Conservation (phyloP, 2,888 invertebrate genomes). For the Leistus spinibarbis region DNA sequence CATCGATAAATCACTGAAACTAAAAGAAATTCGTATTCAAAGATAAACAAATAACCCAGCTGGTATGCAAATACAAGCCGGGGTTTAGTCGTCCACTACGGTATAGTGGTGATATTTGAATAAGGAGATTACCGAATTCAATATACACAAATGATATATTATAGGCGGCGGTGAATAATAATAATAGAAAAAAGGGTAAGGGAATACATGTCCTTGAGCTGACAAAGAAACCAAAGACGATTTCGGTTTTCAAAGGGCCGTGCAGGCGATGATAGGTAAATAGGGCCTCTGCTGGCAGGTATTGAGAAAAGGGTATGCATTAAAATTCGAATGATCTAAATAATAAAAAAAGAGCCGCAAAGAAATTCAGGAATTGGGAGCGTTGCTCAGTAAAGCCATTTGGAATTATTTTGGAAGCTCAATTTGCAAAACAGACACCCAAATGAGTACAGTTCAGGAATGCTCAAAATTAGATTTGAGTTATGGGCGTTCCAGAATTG, state of each 20-base stretch:
- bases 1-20: constrained; percentile 31
- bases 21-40: constrained; percentile 13
- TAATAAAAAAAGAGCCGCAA: not conserved
- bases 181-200: constrained; percentile 12
- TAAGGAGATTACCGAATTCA: constrained; percentile 31
- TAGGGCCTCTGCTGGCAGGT: constrained; percentile 18
- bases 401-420: too few species aligned
- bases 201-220: constrained; percentile 25
- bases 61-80: constrained; percentile 31
- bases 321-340: not conserved
- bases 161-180: constrained; percentile 16
- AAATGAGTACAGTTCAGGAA: too few species aligned
- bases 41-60: constrained; percentile 33
- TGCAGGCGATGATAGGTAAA: constrained; percentile 38
- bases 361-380: too few species aligned
- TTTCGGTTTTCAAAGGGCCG: constrained; percentile 31
- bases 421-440: too few species aligned
- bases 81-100: constrained; percentile 17
- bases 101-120: constrained; percentile 25
- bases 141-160: constrained; percentile 34
- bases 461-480: too few species aligned
- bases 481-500: too few species aligned
- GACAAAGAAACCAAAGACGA: constrained; percentile 30
- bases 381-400: too few species aligned
- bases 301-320: not conserved